Conservation (phyloP, 2,113 vertebrate species). For the Callaeas wilsoni region DNA sequence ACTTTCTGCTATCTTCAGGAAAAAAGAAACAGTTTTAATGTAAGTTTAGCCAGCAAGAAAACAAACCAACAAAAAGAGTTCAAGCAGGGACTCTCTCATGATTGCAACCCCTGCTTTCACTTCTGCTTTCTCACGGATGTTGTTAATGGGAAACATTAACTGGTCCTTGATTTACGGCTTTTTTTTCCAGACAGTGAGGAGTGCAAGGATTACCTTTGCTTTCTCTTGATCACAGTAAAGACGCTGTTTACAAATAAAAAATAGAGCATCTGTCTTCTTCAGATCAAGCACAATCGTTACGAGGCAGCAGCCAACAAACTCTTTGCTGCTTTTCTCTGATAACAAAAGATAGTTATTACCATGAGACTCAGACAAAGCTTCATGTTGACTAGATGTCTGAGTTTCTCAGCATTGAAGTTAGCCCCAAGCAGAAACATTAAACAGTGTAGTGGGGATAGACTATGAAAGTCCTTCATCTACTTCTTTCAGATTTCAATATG, state of each 20-base stretch:
- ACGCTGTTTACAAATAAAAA: background rate
- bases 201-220: background rate
- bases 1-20: background rate
- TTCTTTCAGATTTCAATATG: background rate
- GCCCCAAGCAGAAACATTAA: constrained; percentile 8
- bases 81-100: background rate
- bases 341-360: constrained; percentile 4
- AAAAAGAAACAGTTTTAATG: background rate
- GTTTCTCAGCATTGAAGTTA: background rate
- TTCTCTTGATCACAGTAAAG: background rate
- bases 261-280: background rate
- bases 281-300: background rate
- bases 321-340: background rate
- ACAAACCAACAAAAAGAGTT: background rate
- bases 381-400: constrained; percentile 13
- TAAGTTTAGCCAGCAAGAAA: background rate
- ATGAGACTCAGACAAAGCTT: background rate
- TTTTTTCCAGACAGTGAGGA: background rate
- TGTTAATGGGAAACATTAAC: background rate
- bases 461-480: background rate
- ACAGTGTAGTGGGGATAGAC: background rate
- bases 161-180: background rate
- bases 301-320: background rate
- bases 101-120: background rate
- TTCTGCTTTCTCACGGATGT: background rate